Conservation (phyloP, 2,113 vertebrate species). For the Phaetusa simplex region DNA sequence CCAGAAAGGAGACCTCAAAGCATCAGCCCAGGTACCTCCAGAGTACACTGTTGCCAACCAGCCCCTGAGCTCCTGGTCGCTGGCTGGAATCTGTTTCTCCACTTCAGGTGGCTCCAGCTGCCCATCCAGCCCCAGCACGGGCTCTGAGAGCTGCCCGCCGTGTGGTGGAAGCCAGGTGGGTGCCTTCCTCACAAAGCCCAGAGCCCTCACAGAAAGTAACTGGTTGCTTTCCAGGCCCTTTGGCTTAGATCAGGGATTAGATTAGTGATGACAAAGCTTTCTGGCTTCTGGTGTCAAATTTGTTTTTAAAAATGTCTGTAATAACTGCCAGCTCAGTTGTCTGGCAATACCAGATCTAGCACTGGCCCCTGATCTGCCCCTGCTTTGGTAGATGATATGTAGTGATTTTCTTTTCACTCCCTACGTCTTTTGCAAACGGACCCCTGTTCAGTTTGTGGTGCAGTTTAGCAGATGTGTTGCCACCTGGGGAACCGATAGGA, state of each 20-base stretch:
- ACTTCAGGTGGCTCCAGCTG: not conserved
- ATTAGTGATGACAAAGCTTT: not conserved
- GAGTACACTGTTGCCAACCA: not conserved
- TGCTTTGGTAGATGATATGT: not conserved
- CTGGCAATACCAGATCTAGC: not conserved
- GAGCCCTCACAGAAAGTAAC: not conserved
- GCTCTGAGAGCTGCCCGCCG: not conserved
- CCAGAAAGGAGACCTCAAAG: not conserved
- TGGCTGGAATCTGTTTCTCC: not conserved
- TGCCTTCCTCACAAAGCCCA: not conserved
- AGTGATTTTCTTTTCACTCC: not conserved
- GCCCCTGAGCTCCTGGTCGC: not conserved
- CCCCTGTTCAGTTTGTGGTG: not conserved
- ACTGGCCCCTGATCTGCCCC: not conserved
- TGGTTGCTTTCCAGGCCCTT: not conserved
- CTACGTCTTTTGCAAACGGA: not conserved
- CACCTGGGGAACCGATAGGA: not conserved
- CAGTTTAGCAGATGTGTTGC: not conserved
- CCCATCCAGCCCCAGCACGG: rapidly evolving
- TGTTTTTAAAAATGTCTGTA: not conserved
- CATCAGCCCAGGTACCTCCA: not conserved
- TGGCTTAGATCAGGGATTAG: not conserved
- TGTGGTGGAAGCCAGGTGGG: not conserved
- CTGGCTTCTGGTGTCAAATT: not conserved
- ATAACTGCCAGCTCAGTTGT: not conserved